Conservation (phyloP, 2,888 invertebrate species). For the Amiota minor region DNA sequence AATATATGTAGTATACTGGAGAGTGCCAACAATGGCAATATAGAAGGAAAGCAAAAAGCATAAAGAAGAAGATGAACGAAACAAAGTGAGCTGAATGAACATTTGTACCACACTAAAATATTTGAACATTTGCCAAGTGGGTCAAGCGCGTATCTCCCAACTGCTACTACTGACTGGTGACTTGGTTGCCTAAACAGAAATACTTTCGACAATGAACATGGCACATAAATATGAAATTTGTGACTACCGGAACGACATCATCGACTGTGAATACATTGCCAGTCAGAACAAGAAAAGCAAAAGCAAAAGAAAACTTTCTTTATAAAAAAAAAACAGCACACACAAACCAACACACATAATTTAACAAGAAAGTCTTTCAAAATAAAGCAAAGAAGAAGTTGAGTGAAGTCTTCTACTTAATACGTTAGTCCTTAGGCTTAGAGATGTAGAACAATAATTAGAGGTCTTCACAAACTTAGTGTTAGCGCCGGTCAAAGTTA, state of each 20-base stretch:
- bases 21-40: too few relatives aligned
- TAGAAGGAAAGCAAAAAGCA: too few relatives aligned
- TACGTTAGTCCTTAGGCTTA: too few relatives aligned
- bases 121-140: conserved; percentile 55
- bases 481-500: not conserved
- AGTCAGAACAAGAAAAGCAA: not conserved
- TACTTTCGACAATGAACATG: not conserved
- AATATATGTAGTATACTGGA: too few relatives aligned
- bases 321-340: not conserved
- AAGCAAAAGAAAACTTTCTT: not conserved
- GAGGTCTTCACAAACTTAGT: not conserved
- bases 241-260: too few relatives aligned
- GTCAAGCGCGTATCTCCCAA: conserved; percentile 39
- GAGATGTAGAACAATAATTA: not conserved
- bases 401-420: too few relatives aligned
- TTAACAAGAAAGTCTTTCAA: too few relatives aligned
- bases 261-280: too few relatives aligned
- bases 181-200: not conserved
- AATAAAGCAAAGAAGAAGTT: too few relatives aligned
- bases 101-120: conserved; percentile 21
- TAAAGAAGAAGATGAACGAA: conserved; percentile 32
- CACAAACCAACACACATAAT: not conserved
- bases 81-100: conserved; percentile 38
- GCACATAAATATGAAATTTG: conserved; percentile 15
- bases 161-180: too few relatives aligned